Base-by-base conservation (phyloP, 2,797 vertebrate species). In the Eospalax fontanierii region DNA sequence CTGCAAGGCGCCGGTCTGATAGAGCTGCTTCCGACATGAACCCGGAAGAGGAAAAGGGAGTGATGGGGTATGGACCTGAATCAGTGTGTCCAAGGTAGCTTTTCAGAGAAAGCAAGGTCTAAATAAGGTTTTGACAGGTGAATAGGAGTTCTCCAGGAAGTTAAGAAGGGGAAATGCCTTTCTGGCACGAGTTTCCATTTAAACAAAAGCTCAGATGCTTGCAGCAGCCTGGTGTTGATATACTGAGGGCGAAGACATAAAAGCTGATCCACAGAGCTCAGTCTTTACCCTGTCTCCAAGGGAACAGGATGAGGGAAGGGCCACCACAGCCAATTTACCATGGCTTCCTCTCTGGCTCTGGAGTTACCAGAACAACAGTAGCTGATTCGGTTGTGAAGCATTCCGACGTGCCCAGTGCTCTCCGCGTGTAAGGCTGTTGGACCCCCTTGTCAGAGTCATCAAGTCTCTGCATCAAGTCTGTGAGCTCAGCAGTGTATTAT, bases 141-240 rank as follows among this genome's bases (percentile, higher is more conserved):
- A 89, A 33, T 65, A 89, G 63, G 79, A 93, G 88, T 76, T 83
- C 82, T 93, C 66, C 30, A 66, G 83, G 24, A 93, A 12, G n/a
- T 46, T n/a, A 63, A 40, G 28, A 22, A 24, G 14, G 46, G 22
- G 79, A 73, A 38, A 33, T 38, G 46, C 33, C 5, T 91, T 74
- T 46, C 0, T 2, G 59, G 46, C 22, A 35, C 38, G n/a, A 66
- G 30, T 68, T 81, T 54, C 81, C 24, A 30, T 73, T 59, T 4
- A 18, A 87, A 71, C 68, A 75, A 61, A 89, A 57, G 16, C 19
- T 57, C 28, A 18, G 54, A 61, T 73, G 65, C 71, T 33, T 33
- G 6, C 66, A 71, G 24, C 8, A 33, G 21, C 15, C 92, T 38
- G 38, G 59, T 14, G 59, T 50, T 14, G 30, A 28, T 30, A 63